Conservation (phyloP, 1,140 invertebrate species). For the Zaprionus lachaisei region DNA sequence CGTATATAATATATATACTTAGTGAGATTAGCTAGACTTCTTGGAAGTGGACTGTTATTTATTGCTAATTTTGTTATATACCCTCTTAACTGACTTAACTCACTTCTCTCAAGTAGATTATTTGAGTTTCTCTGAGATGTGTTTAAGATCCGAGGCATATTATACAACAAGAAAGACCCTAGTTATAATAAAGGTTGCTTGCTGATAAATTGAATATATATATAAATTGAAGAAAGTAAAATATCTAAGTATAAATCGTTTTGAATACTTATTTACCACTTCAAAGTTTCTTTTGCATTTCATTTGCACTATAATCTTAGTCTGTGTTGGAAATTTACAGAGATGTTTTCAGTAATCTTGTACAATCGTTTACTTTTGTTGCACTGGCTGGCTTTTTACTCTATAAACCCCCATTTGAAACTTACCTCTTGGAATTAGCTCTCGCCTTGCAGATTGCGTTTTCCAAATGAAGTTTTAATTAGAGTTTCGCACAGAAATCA, state of each 20-base stretch:
- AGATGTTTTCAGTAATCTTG: neutral
- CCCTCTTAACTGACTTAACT: neutral
- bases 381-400: neutral
- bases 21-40: neutral
- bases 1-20: neutral
- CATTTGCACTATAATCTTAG: neutral
- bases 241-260: no score
- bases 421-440: constrained; percentile 12
- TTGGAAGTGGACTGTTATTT: neutral
- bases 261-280: neutral
- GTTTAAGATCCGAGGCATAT: neutral
- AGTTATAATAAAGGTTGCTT: neutral
- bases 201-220: neutral
- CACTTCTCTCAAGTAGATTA: neutral
- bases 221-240: neutral
- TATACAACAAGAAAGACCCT: neutral
- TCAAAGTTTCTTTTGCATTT: neutral
- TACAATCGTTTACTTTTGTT: neutral
- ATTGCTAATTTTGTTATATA: no score
- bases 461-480: constrained; percentile 8
- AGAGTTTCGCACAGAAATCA: constrained; percentile 31
- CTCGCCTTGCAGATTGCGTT: constrained; percentile 8
- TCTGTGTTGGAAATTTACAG: neutral
- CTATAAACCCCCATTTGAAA: neutral
- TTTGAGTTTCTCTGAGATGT: neutral